These are phyloP conservation scores for Diprion similis DNA, from an alignment of 1,140 invertebrate genomes.

Conservation along the genomic window DNA sequence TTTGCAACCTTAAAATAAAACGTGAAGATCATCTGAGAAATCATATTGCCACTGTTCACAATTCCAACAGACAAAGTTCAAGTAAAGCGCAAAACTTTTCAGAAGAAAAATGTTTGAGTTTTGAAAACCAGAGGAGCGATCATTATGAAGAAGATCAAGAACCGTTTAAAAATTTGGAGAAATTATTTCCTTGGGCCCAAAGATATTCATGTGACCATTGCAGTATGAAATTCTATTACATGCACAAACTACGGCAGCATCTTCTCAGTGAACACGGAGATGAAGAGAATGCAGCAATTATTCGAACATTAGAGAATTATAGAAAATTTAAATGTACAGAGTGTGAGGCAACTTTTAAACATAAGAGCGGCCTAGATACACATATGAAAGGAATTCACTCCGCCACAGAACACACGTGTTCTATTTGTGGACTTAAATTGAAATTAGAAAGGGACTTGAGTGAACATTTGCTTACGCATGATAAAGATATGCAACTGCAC, in stretches of 20 bases:
- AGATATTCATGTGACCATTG: slow-evolving; percentile 1
- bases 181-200: slow-evolving; percentile 1
- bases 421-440: no score
- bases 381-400: background rate
- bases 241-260: slow-evolving; percentile 4
- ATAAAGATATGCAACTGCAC: background rate
- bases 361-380: background rate
- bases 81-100: background rate
- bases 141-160: background rate
- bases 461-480: background rate
- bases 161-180: background rate
- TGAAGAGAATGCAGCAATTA: background rate
- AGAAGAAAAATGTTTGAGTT: background rate
- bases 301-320: background rate
- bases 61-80: background rate
- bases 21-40: background rate
- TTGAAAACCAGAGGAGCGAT: background rate
- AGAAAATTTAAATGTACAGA: background rate
- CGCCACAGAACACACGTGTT: background rate
- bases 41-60: background rate
- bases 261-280: background rate
- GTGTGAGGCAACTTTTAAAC: background rate
- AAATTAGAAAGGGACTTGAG: no score
- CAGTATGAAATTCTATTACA: slow-evolving; percentile 8
- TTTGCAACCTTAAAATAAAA: background rate